phyloP scores from a whole-genome alignment of 2,888 invertebrate species.

The Acleris cristana region DNA sequence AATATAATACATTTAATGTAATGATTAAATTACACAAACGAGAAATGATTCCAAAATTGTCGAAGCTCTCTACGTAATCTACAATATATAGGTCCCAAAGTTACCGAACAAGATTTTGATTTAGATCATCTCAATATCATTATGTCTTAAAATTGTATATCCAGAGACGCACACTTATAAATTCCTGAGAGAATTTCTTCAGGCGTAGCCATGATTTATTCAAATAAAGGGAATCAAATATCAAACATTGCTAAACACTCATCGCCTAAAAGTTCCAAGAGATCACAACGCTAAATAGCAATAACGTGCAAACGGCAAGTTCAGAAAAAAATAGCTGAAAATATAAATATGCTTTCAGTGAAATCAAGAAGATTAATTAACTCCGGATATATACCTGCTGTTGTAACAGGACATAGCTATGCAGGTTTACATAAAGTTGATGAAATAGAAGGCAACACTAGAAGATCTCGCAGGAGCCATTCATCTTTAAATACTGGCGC shows the following conservation, averaged over 20 bases:
- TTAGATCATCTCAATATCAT: no score
- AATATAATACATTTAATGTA: no score
- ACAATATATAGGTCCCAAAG: no score
- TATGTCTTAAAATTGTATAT: not conserved
- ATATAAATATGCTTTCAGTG: not conserved
- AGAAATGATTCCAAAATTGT: no score
- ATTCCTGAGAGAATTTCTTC: not conserved
- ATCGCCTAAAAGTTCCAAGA: no score
- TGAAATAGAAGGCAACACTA: not conserved
- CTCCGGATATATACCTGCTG: slow-evolving; percentile 1
- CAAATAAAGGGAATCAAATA: not conserved
- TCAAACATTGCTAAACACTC: not conserved
- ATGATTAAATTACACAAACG: no score
- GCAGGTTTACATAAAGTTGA: not conserved
- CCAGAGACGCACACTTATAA: not conserved
- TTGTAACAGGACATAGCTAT: not conserved
- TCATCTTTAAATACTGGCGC: not conserved
- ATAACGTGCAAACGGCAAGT: not conserved
- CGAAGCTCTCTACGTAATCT: no score
- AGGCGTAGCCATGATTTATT: not conserved
- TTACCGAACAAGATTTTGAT: no score
- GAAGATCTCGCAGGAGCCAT: not conserved
- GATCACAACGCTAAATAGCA: no score
- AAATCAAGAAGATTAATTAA: slow-evolving; percentile 3
- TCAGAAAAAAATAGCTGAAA: not conserved